Base-by-base conservation (phyloP, 2,888 invertebrate genomes). In the Drosophila sordidapex region DNA sequence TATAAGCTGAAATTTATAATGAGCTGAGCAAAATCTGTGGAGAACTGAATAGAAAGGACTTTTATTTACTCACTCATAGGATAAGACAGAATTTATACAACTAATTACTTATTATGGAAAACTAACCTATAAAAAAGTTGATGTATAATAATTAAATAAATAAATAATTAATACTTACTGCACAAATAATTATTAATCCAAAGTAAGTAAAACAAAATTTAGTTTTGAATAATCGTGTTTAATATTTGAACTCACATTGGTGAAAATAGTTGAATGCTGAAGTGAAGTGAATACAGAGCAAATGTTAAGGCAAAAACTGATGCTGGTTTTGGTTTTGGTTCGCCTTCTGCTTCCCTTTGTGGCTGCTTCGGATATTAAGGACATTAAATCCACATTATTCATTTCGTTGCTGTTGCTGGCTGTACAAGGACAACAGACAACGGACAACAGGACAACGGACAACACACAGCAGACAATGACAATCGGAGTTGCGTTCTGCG, bases 381-480 rank as follows among this genome's bases (percentile, higher is more conserved):
- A 84, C 84, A 84, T 84, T 84, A 84, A 84, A 84, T 87, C 80
- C 84, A 74, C 84, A 84, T 84, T 84, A 84, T 84, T 84, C 84
- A 84, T 84, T 84, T 81, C 63, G 67, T 70, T 70, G 59, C 64
- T 67, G 25, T 36, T 79, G 27, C 38, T 57, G 56, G 48, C 48
- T 58, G 59, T 40, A 54, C 48, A 61, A 67, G 59, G 61, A 58
- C 60, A 49, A 27, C 46, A 54, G 62, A 35, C 70, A 69, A 25
- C 65, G 48, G 57, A 54, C 54, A 46, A 25, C 36, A 27, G 35
- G 35, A 35, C 35, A 15, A 13, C 11, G 5, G 43, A 43, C 43
- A 43, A 10, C 40, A 40, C n/a, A 40, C 40, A 40, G 10, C 46
- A 58, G 72, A 82, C 83, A 83, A 82, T 80, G 86, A 86, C 86